Percentiles rank a stretch among this genome's conserved stretches.
Conservation (phyloP, 1,140 invertebrate species). For the Choristoneura fumiferana region DNA sequence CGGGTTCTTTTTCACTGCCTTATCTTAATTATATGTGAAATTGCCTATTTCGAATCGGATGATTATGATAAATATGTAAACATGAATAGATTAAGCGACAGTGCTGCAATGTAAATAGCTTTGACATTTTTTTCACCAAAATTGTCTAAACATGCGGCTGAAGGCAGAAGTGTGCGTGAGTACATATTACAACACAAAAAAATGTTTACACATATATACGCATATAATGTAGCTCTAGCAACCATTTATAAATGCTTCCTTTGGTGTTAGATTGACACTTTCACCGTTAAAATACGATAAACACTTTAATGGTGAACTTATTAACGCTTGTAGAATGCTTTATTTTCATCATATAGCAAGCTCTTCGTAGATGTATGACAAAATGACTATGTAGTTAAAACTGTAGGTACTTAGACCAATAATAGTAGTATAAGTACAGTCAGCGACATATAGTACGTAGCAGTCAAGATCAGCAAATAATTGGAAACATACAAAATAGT, state of each 20-base stretch:
- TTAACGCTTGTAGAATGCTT: conserved; percentile 9
- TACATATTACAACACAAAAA: conserved; percentile 33
- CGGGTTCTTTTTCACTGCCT: neutral
- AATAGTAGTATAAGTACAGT: too few species aligned
- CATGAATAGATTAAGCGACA: conserved; percentile 20
- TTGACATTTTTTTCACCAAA: conserved; percentile 49
- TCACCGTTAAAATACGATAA: neutral
- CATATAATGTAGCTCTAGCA: conserved; percentile 12
- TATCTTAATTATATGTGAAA: neutral
- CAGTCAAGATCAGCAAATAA: too few species aligned
- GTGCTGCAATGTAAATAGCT: conserved; percentile 67
- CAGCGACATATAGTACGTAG: too few species aligned
- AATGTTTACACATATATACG: conserved; percentile 24
- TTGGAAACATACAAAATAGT: too few species aligned
- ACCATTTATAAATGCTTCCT: neutral
- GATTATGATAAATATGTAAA: conserved; percentile 1
- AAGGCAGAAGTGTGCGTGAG: conserved; percentile 73
- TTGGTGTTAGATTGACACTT: neutral
- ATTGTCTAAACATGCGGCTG: conserved; percentile 65
- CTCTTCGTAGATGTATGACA: conserved; percentile 4
- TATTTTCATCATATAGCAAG: conserved; percentile 4
- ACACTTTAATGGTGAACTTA: conserved; percentile 10
- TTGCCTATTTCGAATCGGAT: conserved; percentile 8
- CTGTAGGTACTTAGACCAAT: too few species aligned
- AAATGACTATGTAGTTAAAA: too few species aligned